Base-by-base conservation (phyloP, 2,113 vertebrate species). In the Eleginops maclovinus region DNA sequence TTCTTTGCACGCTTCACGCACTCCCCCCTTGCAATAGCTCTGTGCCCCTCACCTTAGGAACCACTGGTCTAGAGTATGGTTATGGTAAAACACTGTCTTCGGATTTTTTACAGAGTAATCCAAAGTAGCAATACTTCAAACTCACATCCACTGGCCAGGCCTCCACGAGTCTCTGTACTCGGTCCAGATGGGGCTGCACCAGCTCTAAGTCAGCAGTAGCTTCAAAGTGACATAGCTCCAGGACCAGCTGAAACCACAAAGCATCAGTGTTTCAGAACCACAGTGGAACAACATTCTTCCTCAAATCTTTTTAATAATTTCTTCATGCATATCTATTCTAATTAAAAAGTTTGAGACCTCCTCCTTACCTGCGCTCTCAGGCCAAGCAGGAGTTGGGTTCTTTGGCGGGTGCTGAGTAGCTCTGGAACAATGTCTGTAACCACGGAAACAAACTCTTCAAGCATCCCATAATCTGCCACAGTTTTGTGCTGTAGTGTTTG, bases 281-380 rank as follows among this genome's bases (percentile, higher is more conserved):
- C 40, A 3, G 14, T 9, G 9, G 7, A 12, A 49, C 3, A 24
- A 59, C 50, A 66, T 43, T 26, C 40, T 55, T 44, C 21, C 54
- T 44, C 31, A 36, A 36, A 36, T 36, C 6, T 36, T 36, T 36
- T 36, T 1, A 36, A 7, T 5, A 5, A 36, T 36, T 36, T 36
- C 31, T 36, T 36, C 8, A 8, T 36, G 31, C 31, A 31, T 31
- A 36, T 7, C 31, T 36, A 36, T 36, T 36, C 31, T 31, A 1
- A 36, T 36, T 7, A 36, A 36, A 36, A 36, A 36, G 31, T 7
- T n/a, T n/a, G 31, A 36, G 8, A 36, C 31, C 10, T 56, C 13
- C 26, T 41, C 7, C 87, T 85, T 79, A 96, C 95, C 92, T 88
- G 92, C 19, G 95, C 94, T 81, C 92, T 90, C 22, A 96, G 91